A percentile compares a stretch with the other conserved stretches of the same genome.
These are phyloP conservation scores for Habropoda laboriosa DNA, from an alignment of 1,140 invertebrate genomes.

Conservation along the genomic window DNA sequence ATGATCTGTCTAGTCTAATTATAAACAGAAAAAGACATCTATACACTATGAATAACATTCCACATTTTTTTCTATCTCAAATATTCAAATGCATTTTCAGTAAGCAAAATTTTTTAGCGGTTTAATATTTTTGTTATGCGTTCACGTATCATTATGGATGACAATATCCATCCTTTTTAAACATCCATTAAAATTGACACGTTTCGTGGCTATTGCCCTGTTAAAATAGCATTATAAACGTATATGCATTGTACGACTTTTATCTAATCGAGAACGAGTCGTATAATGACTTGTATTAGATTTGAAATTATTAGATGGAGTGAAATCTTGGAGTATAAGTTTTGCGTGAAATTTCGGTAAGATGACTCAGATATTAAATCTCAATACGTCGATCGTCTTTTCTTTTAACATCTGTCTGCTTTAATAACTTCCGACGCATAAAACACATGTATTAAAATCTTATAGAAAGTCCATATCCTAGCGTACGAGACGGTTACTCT, in stretches of 20 bases:
- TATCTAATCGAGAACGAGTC: neutral
- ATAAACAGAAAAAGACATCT: slow-evolving; percentile 54
- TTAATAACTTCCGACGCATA: slow-evolving; percentile 22
- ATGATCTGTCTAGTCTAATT: slow-evolving; percentile 41
- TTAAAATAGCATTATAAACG: slow-evolving; percentile 55
- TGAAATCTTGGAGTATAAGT: slow-evolving; percentile 25
- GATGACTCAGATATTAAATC: slow-evolving; percentile 14
- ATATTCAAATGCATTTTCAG: slow-evolving; percentile 51
- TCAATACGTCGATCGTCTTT: slow-evolving; percentile 10
- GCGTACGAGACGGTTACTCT: slow-evolving; percentile 13
- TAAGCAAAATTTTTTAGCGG: slow-evolving; percentile 33
- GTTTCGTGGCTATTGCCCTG: slow-evolving; percentile 49
- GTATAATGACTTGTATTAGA: slow-evolving; percentile 27
- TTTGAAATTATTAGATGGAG: slow-evolving; percentile 28
- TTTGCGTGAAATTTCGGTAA: slow-evolving; percentile 21
- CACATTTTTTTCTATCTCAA: slow-evolving; percentile 12
- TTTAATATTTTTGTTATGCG: slow-evolving; percentile 20
- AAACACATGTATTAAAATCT: slow-evolving; percentile 41
- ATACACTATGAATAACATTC: slow-evolving; percentile 44
- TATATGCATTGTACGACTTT: slow-evolving; percentile 14
- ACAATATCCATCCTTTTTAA: slow-evolving; percentile 22
- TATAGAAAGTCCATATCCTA: slow-evolving; percentile 27
- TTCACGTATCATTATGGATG: slow-evolving; percentile 46
- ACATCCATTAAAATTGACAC: slow-evolving; percentile 64
- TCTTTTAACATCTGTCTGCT: neutral